Base-by-base conservation (phyloP, 2,888 invertebrate species). In the Zygaena filipendulae region DNA sequence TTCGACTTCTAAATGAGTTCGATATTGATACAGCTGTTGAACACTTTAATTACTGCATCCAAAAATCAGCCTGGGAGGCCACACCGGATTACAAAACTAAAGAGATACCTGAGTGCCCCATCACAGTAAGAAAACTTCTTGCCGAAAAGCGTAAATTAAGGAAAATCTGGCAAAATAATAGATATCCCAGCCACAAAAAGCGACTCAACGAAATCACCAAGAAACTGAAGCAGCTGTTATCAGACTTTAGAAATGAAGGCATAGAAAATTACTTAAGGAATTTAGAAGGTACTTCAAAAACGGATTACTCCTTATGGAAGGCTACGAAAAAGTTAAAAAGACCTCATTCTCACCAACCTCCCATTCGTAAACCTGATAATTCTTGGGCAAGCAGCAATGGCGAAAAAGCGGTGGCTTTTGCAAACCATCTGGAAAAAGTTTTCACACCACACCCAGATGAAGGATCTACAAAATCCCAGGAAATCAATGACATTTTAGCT, bases 291-390 rank as follows among this genome's bases (percentile, higher is more conserved):
- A 37, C 36, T 2, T 4, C 24, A 14, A 14, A 29, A 8, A 35
- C 34, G 3, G 31, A 40, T 2, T 39, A 42, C 13, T 42, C 42
- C 2, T 33, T 45, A 2, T 40, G 40, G 40, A 41, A 45, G 27
- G 31, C 33, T 4, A 36, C 38, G n/a, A 41, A 32, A 30, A 33
- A 29, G 3, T 18, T 35, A 1, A 40, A 40, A 22, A 21, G 28
- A 13, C 38, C 41, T 3, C 30, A 14, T 18, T 11, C 8, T 5
- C 8, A 5, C 2, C 7, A 18, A 3, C 18, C 35, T 4, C 38
- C 38, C 10, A 11, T 43, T 2, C 27, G 31, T 12, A 35, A 27
- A 12, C 1, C 8, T 8, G 18, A 34, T 25, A 16, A 16, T 8
- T 12, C 23, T 12, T 32, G 32, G 32, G 32, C 21, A 3, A 9